These are phyloP conservation scores for Puma concolor DNA, from an alignment of 2,113 vertebrate genomes.

Conservation along the genomic window DNA sequence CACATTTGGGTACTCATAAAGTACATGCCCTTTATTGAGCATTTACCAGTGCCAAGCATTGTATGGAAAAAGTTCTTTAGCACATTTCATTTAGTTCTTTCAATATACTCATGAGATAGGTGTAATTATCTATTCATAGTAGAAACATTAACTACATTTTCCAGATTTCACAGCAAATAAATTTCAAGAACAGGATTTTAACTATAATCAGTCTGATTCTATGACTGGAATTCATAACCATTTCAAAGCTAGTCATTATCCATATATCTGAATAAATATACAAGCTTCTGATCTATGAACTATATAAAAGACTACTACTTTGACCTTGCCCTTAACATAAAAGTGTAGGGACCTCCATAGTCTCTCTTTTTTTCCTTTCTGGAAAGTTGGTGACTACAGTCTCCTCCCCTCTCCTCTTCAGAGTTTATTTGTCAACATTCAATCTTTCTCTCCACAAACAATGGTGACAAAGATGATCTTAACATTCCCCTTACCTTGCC, in stretches of 20 bases:
- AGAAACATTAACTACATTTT: not conserved
- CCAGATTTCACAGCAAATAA: not conserved
- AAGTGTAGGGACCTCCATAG: not conserved
- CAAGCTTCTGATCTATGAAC: not conserved
- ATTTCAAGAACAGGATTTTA: constrained; percentile 11
- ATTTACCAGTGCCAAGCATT: not conserved
- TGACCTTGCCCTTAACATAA: not conserved
- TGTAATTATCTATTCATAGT: constrained; percentile 1
- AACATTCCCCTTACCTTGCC: not conserved
- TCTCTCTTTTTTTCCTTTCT: not conserved
- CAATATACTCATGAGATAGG: not conserved
- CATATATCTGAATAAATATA: not conserved
- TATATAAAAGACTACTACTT: not conserved
- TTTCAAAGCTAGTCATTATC: not conserved
- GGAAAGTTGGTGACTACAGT: not conserved
- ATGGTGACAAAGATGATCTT: not conserved
- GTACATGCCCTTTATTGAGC: not conserved
- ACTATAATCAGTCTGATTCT: not conserved
- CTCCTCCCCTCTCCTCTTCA: not conserved
- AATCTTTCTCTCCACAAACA: not conserved
- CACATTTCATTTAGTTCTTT: not conserved
- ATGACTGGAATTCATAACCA: not conserved
- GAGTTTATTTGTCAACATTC: not conserved
- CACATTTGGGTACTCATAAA: not conserved
- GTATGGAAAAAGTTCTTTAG: not conserved